Evolutionary conservation across 1,140 invertebrate genomes (phyloP), one percentile per base, ranked within the genome.

Genomic region (Drosophila bocki): DNA sequence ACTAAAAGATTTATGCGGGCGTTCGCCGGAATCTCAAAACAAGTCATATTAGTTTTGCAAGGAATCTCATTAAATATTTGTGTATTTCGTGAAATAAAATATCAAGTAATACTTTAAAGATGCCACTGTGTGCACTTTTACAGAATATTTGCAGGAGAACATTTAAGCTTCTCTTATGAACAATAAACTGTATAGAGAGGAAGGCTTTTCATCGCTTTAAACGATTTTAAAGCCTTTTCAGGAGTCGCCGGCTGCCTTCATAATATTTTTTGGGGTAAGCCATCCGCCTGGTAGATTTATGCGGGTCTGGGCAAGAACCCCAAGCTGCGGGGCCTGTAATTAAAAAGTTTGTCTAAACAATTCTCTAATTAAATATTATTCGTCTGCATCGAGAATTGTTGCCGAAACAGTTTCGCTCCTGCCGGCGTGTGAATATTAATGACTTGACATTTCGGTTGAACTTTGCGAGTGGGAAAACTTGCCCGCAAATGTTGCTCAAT

Each of bases 331-430:
- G 53, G 44, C 22, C 42, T 50, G 83, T 83, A 87, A 87, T 87
- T 87, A 87, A 88, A 88, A 88, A 90, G 78, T 88, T 90, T 65
- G 78, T 81, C 85, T 90, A 88, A 90, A 88, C 84, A 88, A 85
- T 90, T 88, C 85, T 88, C 70, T 81, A 88, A 88, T 88, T 88
- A 88, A 88, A 88, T 88, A 81, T 90, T 81, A 90, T 85, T 82
- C 72, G 82, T 77, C 72, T 82, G 64, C 62, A 54, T 62, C 56
- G 74, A 56, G 63, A 69, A 63, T 62, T 58, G 69, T 60, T 72
- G 44, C 26, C 44, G 60, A 53, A 57, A 64, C 63, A 47, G 65
- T 58, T 70, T 67, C 51, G 57, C 64, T 72, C 50, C 50, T 19
- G 54, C 41, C 50, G 74, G 65, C 80, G 65, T 78, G 75, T 84